Evolutionary conservation across 2,113 vertebrate genomes (phyloP), one percentile per base, ranked within the genome.

Genomic region (Pogonocichla stellata): DNA sequence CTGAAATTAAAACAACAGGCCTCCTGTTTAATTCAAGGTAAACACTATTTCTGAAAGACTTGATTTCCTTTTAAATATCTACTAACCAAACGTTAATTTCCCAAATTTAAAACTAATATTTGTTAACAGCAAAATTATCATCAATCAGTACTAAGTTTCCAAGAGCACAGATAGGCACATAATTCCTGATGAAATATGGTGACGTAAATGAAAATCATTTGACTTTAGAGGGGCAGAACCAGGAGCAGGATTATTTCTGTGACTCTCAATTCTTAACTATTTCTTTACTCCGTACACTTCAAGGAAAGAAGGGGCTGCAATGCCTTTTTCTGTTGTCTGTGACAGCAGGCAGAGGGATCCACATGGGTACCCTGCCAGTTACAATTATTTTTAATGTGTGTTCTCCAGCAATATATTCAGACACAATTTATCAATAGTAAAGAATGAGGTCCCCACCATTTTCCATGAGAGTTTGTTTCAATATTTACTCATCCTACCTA

Each of bases 81-180:
- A 45, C 31, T 58, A 77, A 80, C 25, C 19, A 82, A 75, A 80
- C 51, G 17, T 31, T 73, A 26, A 61, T 93, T 92, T 79, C 24
- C 45, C 42, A 85, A 64, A 75, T 91, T 75, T 65, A 65, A 91
- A 84, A 26, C 51, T 79, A 91, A 61, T 88, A 88, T 95, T 94
- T 90, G 22, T 36, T n/a, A 51, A n/a, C 4, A 23, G 29, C 25
- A 73, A 87, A 75, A 67, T 92, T 79, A 45, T 36, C 42, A 70
- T 77, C 42, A 50, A n/a, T 61, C 38, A 80, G 5, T 19, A 34
- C 17, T 58, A 62, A 42, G 85, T 87, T 82, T 94, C 70, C 42
- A 86, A 42, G 66, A 92, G 36, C 48, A 77, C 10, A 43, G n/a
- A 10, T 38, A 24, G 18, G 22, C 42, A 47, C 10, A 14, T 75